These are phyloP conservation scores for Phaetusa simplex DNA, from an alignment of 2,113 vertebrate species.

Conservation along the genomic window DNA sequence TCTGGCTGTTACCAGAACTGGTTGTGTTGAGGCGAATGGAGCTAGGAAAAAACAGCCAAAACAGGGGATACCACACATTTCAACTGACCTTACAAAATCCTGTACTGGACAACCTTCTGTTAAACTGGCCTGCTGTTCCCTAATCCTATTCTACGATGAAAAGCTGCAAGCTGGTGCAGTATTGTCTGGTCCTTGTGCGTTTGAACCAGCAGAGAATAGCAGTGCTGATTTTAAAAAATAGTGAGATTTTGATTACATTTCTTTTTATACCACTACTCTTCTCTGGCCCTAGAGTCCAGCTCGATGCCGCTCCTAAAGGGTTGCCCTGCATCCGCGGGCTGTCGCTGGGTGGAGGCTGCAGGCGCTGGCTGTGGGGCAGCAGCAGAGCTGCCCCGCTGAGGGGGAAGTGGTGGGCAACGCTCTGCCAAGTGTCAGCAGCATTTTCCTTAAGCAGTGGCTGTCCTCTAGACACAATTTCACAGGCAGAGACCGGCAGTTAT, in stretches of 20 bases:
- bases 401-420: neutral
- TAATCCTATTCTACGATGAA: neutral
- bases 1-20: neutral
- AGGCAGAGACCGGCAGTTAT: neutral
- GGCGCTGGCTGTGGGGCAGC: neutral
- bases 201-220: neutral
- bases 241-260: neutral
- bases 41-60: neutral
- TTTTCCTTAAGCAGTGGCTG: neutral
- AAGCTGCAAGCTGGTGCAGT: neutral
- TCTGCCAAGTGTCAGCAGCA: neutral
- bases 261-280: neutral
- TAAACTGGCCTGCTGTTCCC: neutral
- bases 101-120: neutral
- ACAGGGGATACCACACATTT: neutral
- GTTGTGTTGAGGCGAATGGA: neutral
- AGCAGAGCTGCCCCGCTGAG: neutral
- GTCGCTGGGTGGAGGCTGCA: neutral
- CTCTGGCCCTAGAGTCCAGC: neutral
- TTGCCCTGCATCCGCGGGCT: neutral
- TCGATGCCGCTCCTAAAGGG: neutral
- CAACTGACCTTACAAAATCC: neutral
- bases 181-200: neutral
- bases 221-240: neutral
- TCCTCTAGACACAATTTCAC: neutral